Evolutionary conservation across 1,140 invertebrate species (phyloP), one percentile per base, ranked within the genome.

Genomic region (Uloborus diversus): DNA sequence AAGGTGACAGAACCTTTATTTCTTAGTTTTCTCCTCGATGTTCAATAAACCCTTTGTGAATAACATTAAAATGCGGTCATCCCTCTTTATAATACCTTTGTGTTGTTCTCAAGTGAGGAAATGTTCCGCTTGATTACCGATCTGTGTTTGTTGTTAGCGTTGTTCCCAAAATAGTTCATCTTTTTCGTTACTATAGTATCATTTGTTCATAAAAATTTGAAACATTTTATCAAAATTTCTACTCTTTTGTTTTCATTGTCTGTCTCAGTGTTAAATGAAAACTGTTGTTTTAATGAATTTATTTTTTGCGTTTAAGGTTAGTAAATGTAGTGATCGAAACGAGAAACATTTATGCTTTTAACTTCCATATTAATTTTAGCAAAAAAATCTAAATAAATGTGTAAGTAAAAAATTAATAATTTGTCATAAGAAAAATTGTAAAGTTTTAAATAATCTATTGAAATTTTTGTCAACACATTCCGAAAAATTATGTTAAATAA

Each of bases 61-160:
- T 75, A 51, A 28, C 28, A n/a, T 64, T 64, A 51, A 64, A 75
- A 75, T 75, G 71, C 71, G 71, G 71, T 75, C 71, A 75, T 64
- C 23, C 33, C n/a, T 13, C 17, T 51, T 33, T 35, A 75, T 75
- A 75, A 75, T 75, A 42, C 57, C 71, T 59, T 64, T 64, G 1
- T 42, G 37, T 42, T 42, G 17, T 64, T 17, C 32, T 56, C 20
- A 32, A 30, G 56, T 35, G 32, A 75, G 71, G 71, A 75, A 75
- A 64, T 53, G 71, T 75, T 75, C 71, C 71, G 71, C 71, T 64
- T 75, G 71, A 64, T 64, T 75, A 75, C 59, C 71, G 64, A 75
- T 51, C 59, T 75, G 71, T 75, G 69, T 75, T 75, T 64, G 59
- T 64, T 75, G 27, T 33, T 61, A 25, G 57, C 51, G 56, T 13